These are phyloP conservation scores for Bufotes viridis DNA, from an alignment of 2,797 vertebrate species.

Conservation along the genomic window DNA sequence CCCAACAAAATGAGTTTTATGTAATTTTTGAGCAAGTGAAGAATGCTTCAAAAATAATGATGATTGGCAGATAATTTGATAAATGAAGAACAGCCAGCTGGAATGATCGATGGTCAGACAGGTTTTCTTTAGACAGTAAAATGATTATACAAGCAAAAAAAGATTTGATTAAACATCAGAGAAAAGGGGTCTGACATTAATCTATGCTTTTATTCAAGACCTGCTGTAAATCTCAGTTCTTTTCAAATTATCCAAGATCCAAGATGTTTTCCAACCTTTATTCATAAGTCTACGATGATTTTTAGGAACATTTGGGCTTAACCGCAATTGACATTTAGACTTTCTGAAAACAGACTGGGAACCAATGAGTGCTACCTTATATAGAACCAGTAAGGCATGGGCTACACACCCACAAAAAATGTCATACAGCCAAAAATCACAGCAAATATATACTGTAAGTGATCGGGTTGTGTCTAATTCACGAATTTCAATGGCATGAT, in stretches of 20 bases:
- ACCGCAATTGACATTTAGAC: too few species aligned
- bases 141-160: constrained; percentile 1
- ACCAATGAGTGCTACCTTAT: too few species aligned
- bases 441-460: too few species aligned
- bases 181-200: neutral
- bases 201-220: neutral
- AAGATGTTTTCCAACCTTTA: neutral
- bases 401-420: too few species aligned
- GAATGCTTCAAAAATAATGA: constrained; percentile 41
- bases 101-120: constrained; percentile 11
- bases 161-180: constrained; percentile 23
- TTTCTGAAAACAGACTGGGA: too few species aligned
- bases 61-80: constrained; percentile 53
- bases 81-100: constrained; percentile 38
- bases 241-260: neutral
- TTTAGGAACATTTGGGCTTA: neutral
- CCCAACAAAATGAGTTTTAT: constrained; percentile 13
- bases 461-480: too few species aligned
- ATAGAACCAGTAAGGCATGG: too few species aligned
- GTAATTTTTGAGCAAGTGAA: constrained; percentile 41
- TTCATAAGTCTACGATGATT: neutral
- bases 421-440: too few species aligned
- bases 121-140: constrained; percentile 26
- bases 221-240: neutral
- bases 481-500: too few species aligned